Base-by-base conservation (phyloP, 1,140 invertebrate species). In the Cotesia chilonis region DNA sequence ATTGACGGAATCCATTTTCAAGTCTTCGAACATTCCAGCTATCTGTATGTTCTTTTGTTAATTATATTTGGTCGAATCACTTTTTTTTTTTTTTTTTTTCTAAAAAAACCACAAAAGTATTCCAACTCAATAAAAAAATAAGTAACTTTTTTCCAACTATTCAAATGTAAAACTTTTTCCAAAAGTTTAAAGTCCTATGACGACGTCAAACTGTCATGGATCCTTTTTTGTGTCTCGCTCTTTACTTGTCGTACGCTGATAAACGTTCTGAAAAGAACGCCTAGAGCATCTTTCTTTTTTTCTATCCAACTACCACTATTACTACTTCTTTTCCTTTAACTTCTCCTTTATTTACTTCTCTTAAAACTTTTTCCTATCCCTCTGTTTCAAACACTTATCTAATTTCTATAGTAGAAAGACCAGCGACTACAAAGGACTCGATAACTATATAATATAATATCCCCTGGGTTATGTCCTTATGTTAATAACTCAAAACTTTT, bases 201-300 rank as follows among this genome's bases (percentile, higher is more conserved):
- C 28, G 20, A 66, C 64, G 47, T 66, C 64, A n/a, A 52, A 66
- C 64, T 66, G 38, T 51, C 64, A 14, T 52, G 64, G 9, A n/a
- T 60, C 12, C 17, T 28, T 51, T 66, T 66, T 66, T 66, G 47
- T 66, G 20, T 66, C 47, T 66, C 52, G n/a, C 41, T 52, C 41
- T 66, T 66, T 52, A 52, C 41, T 66, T 37, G 64, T 66, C 20
- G 64, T 14, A 14, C 20, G n/a, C 47, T 20, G 64, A 66, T 66
- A 66, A 66, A 66, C 64, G 64, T 66, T 20, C 38, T 64, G 61
- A 64, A 64, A 36, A 54, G 47, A 66, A 66, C 47, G 64, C 64
- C 20, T 12, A 14, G 47, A 41, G 64, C 47, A 12, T 37, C 17
- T 20, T 66, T 17, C 20, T 28, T 66, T 52, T 17, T 52, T 65